Percentiles rank a stretch among this genome's conserved stretches.
phyloP scores from a whole-genome alignment of 2,113 vertebrate genomes.

The Cathartes aura region DNA sequence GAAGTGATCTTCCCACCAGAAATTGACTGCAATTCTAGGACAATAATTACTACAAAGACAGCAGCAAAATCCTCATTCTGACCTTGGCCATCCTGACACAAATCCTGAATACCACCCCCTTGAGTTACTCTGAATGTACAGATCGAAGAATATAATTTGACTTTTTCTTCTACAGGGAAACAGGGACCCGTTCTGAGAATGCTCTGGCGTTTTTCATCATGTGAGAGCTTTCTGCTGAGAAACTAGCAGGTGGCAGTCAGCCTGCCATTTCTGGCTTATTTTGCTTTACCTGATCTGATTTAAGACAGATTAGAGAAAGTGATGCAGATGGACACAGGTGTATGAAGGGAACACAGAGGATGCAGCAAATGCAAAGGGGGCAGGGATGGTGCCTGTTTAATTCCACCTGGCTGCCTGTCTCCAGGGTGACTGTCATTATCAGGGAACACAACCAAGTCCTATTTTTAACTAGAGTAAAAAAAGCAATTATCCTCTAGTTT shows the following conservation, averaged over 20 bases:
- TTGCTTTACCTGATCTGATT: neutral
- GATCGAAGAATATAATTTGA: neutral
- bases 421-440: neutral
- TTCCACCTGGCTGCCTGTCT: neutral
- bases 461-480: neutral
- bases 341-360: neutral
- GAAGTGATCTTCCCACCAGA: neutral
- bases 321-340: neutral
- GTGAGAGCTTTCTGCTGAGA: neutral
- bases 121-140: neutral
- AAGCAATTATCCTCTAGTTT: neutral
- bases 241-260: neutral
- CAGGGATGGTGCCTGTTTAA: neutral
- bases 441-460: neutral
- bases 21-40: neutral
- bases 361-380: neutral
- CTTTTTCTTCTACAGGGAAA: neutral
- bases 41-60: neutral
- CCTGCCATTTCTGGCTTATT: neutral
- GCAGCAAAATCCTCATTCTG: neutral
- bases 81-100: neutral
- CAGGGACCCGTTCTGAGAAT: neutral
- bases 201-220: neutral
- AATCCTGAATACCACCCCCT: neutral
- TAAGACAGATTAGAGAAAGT: neutral